Evolutionary conservation across 2,797 vertebrate species (phyloP), one percentile per base, ranked within the genome.

Genomic region (Characodon lateralis): DNA sequence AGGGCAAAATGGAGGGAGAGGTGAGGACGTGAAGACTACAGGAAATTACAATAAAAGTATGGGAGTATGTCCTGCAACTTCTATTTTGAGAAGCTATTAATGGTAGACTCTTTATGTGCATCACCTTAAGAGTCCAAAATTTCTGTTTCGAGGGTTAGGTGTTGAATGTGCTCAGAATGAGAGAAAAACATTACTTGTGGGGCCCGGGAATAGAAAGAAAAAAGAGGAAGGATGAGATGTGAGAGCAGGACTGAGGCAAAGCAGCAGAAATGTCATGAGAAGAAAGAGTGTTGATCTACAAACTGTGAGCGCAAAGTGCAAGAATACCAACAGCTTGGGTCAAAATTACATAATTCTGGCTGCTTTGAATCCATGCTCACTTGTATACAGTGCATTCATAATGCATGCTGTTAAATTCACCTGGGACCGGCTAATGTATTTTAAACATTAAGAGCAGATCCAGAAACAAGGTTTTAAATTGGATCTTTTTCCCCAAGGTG

Each of bases 81-180:
- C 41, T 24, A n/a, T 85, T 39, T 80, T 58, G n/a, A 78, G 14
- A 20, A 61, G 31, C 59, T 77, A 31, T 72, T 35, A 4, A 73
- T 12, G 16, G 61, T 59, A 2, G 14, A 61, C 28, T 76, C 53
- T 65, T 73, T 35, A n/a, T 78, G 70, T 74, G 24, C 28, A 71
- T 43, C 41, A 71, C 80, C 56, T 83, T 77, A 59, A 73, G 65
- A 77, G 88, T 76, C 77, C 75, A 69, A 80, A 82, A 80, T 88
- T 85, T 48, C 65, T 63, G 56, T 85, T 85, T 80, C 50, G 68
- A 72, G 84, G 76, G 77, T 76, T 87, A 31, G 46, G 76, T 76
- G 69, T 73, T 69, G 80, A 90, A 93, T 88, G 86, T 93, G 91
- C 85, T 81, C 77, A 26, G 89, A 91, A 91, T 93, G 74, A 88